phyloP scores from a whole-genome alignment of 2,113 vertebrate species.

The Axis porcinus region DNA sequence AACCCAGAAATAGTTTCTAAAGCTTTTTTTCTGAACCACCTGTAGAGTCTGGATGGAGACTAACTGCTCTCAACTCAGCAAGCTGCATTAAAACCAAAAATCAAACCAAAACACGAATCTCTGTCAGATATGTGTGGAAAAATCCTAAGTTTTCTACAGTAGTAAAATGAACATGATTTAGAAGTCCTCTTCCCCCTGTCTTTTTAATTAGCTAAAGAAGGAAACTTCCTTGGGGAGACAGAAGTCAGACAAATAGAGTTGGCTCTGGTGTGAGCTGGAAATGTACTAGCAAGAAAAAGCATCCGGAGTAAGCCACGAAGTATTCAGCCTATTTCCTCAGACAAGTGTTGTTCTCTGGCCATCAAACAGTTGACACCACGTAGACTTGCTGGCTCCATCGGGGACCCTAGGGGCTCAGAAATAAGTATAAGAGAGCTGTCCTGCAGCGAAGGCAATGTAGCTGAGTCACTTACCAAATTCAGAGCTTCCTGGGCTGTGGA shows the following conservation, averaged over 20 bases:
- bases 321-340: conserved; percentile 54
- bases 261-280: conserved; percentile 17
- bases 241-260: conserved; percentile 21
- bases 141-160: background rate
- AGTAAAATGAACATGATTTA: background rate
- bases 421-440: background rate
- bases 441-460: background rate
- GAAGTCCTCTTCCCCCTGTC: background rate
- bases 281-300: conserved; percentile 54
- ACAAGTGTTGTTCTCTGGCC: background rate
- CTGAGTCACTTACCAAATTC: conserved; percentile 65
- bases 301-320: background rate
- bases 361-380: background rate
- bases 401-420: conserved; percentile 32
- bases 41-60: background rate
- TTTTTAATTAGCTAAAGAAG: conserved; percentile 20
- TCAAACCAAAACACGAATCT: background rate
- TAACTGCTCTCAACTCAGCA: background rate
- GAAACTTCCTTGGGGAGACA: conserved; percentile 8
- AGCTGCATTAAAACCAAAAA: conserved; percentile 19
- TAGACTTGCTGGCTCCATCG: background rate
- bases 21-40: background rate
- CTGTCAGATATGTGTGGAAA: background rate
- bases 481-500: conserved; percentile 8
- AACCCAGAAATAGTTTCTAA: background rate